Conservation (phyloP, 53 echinoderm and acorn worm species). For the Luidia sarsii region DNA sequence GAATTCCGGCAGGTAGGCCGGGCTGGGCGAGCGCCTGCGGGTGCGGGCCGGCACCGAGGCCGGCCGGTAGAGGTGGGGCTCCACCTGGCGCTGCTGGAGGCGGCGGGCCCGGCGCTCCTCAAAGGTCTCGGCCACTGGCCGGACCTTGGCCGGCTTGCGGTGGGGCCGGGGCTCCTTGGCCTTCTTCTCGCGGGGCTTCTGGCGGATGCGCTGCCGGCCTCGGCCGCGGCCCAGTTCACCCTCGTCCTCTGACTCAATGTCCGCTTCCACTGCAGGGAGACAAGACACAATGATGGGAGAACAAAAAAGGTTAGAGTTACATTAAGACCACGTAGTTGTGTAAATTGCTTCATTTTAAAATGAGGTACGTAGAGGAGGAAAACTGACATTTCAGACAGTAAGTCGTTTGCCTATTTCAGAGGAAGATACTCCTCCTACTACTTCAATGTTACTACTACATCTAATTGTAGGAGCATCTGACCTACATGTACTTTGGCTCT, state of each 20-base stretch:
- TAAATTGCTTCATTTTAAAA: no score
- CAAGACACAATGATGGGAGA: background rate
- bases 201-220: slow-evolving; percentile 14
- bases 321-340: no score
- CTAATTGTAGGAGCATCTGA: no score
- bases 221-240: slow-evolving; percentile 49
- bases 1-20: slow-evolving; percentile 48
- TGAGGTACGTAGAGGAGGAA: no score
- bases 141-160: slow-evolving; percentile 36
- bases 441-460: no score
- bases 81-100: slow-evolving; percentile 23
- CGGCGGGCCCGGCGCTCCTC: slow-evolving; percentile 32
- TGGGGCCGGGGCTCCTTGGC: slow-evolving; percentile 34
- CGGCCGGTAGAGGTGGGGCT: slow-evolving; percentile 12
- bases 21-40: slow-evolving; percentile 65
- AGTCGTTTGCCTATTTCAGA: no score
- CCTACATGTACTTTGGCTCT: no score
- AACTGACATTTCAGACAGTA: no score
- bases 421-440: no score
- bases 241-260: slow-evolving; percentile 81
- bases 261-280: slow-evolving; percentile 70
- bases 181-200: slow-evolving; percentile 6
- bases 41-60: slow-evolving; percentile 27
- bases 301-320: no score
- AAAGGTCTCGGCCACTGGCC: slow-evolving; percentile 47